These are phyloP conservation scores for Macaca nemestrina DNA, from an alignment of 2,113 vertebrate species.

Conservation along the genomic window DNA sequence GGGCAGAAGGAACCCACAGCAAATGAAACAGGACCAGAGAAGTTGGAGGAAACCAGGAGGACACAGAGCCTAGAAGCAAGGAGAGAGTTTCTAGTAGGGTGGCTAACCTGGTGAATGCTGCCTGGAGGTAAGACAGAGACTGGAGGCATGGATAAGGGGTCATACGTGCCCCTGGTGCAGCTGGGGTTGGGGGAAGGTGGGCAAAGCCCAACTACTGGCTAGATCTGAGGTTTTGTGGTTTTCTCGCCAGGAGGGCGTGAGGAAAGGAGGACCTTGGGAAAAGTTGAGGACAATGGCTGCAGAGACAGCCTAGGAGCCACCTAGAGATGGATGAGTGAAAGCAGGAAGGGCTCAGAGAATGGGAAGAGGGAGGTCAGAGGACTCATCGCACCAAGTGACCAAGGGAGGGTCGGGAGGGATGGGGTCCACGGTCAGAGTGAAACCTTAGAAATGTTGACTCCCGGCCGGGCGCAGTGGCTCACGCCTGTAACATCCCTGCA, in stretches of 20 bases:
- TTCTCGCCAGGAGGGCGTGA: neutral
- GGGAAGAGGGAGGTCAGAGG: neutral
- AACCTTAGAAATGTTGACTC: neutral
- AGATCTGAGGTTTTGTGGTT: neutral
- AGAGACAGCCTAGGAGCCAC: neutral
- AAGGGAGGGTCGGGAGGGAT: neutral
- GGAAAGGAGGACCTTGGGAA: neutral
- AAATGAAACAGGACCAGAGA: neutral
- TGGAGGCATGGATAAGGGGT: neutral
- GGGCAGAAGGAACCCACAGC: neutral
- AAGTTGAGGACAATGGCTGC: neutral
- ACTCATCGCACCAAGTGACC: neutral
- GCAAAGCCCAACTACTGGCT: neutral
- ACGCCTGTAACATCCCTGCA: too few relatives aligned
- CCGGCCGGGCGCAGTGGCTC: fast-evolving
- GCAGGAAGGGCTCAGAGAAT: neutral
- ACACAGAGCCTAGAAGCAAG: neutral
- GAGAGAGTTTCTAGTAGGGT: neutral
- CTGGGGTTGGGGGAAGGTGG: neutral
- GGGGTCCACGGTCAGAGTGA: neutral
- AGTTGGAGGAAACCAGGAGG: neutral
- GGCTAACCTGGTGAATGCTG: neutral
- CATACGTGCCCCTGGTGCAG: fast-evolving
- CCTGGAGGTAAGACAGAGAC: neutral
- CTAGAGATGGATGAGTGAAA: neutral